phyloP scores from a whole-genome alignment of 2,888 invertebrate genomes.

The Patella depressa region DNA sequence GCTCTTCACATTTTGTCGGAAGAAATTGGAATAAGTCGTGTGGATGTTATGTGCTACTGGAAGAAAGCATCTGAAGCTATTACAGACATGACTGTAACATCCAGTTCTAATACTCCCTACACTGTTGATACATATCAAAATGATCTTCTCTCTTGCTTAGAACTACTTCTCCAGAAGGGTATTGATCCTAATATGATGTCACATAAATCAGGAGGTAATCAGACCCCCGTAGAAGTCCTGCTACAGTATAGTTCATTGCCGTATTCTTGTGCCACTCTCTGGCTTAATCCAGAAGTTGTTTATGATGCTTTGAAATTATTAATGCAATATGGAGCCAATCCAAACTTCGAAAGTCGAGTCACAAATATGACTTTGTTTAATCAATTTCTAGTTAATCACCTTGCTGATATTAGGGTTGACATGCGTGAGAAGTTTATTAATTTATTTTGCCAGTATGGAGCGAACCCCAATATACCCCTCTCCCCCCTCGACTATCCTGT shows the following conservation, averaged over 20 bases:
- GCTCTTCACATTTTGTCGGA: slow-evolving; percentile 22
- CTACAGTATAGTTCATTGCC: slow-evolving; percentile 16
- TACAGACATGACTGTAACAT: slow-evolving; percentile 10
- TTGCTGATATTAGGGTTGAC: slow-evolving; percentile 16
- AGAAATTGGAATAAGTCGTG: slow-evolving; percentile 18
- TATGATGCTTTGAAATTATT: slow-evolving; percentile 21
- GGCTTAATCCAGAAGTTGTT: slow-evolving; percentile 9
- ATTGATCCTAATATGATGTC: slow-evolving; percentile 14
- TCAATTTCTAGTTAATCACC: slow-evolving; percentile 14
- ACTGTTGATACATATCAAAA: slow-evolving; percentile 17
- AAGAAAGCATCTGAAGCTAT: slow-evolving; percentile 17
- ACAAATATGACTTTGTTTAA: slow-evolving; percentile 18
- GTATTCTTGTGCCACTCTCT: not conserved
- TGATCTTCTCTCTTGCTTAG: slow-evolving; percentile 18
- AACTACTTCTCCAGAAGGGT: slow-evolving; percentile 15
- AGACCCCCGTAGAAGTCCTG: slow-evolving; percentile 13
- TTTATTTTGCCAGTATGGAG: slow-evolving; percentile 23
- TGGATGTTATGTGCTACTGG: slow-evolving; percentile 16
- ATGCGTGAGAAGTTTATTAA: slow-evolving; percentile 22
- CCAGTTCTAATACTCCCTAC: not conserved
- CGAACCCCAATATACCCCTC: not conserved
- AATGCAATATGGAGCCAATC: slow-evolving; percentile 14
- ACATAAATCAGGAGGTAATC: not conserved
- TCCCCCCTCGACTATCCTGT: not conserved
- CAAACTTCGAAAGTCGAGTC: not conserved